phyloP scores from a whole-genome alignment of 53 echinoderm and acorn worm species.

The Paelopatides confundens region DNA sequence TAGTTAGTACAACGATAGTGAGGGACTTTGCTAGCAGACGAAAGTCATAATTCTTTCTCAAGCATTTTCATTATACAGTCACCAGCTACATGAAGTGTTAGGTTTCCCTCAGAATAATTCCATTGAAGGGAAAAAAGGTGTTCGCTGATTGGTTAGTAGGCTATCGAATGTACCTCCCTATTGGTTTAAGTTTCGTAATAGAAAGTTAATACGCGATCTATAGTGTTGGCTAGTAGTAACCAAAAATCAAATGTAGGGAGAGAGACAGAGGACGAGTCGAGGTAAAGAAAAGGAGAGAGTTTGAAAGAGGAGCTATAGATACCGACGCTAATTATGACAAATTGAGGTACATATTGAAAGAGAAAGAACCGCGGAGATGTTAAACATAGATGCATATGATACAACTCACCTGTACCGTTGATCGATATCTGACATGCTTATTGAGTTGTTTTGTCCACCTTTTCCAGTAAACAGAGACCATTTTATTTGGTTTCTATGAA shows the following conservation, averaged over 20 bases:
- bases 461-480: not conserved
- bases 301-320: too few species aligned
- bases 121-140: not conserved
- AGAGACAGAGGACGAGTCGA: too few species aligned
- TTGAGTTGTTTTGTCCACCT: not conserved
- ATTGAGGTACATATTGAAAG: not conserved
- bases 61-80: too few species aligned
- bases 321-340: too few species aligned
- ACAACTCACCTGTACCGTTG: not conserved
- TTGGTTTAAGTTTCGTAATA: not conserved
- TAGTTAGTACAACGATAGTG: too few species aligned
- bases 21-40: too few species aligned
- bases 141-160: not conserved
- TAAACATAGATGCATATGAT: not conserved
- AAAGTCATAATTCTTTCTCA: too few species aligned
- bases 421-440: not conserved
- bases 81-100: not conserved
- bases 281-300: too few species aligned
- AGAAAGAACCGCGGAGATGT: not conserved
- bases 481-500: slow-evolving; percentile 4
- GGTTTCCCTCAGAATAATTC: not conserved
- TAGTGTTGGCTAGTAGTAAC: too few species aligned
- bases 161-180: not conserved
- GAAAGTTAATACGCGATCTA: not conserved
- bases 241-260: too few species aligned